Evolutionary conservation across 1,140 invertebrate genomes (phyloP), one percentile per base, ranked within the genome.

Genomic region (Cydia amplana): DNA sequence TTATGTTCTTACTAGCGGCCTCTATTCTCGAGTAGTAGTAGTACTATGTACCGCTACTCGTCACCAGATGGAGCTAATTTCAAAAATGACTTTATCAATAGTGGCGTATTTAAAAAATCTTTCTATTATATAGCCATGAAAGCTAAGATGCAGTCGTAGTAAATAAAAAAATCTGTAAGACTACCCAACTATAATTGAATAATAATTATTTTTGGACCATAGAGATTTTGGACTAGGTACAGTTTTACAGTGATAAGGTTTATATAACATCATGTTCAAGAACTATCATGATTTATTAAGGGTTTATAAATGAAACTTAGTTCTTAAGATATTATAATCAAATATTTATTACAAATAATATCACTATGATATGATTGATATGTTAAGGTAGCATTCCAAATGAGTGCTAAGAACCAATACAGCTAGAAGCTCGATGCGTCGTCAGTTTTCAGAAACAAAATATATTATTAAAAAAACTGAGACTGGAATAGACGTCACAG

Each of bases 311-410:
- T 51, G 49, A 49, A 73, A 49, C 14, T 49, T 73, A 20, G 0
- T 49, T 73, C 20, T 49, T 23, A 20, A 40, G 28, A 72, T 51
- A 40, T 43, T 43, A 18, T 23, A 60, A 60, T 60, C 18, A 20
- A 20, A 40, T 40, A 40, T 70, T 32, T 36, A 70, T 40, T 43
- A 70, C 65, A 70, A 70, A 70, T 70, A 70, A 23, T 70, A 70
- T 70, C 65, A 70, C 65, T 70, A 43, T n/a, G n/a, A n/a, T n/a
- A n/a, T n/a, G n/a, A n/a, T 40, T 70, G 65, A 70, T 70, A 70
- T 70, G 65, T 70, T n/a, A n/a, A n/a, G 65, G 65, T 70, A 32
- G 65, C 65, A 40, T 70, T n/a, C 64, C 64, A 67, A 16, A 67
- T 16, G 6, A 36, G n/a, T 70, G 18, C 1, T 43, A 60, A 60